Evolutionary conservation across 2,113 vertebrate species (phyloP), one percentile per base, ranked within the genome.

Genomic region (Kryptolebias marmoratus): DNA sequence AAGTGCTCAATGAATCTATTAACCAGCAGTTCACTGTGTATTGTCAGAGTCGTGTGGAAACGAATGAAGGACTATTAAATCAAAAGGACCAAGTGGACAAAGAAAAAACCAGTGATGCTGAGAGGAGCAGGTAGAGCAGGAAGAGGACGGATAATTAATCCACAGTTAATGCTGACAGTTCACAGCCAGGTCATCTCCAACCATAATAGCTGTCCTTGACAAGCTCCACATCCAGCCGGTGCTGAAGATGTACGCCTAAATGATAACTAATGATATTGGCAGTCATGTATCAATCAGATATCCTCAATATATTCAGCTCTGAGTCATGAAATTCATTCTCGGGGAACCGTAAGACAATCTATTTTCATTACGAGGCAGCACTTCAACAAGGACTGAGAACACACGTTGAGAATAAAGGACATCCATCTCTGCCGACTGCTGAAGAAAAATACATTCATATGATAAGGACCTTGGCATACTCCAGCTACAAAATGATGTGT

Each of bases 221-320:
- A 81, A 79, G 76, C 45, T 59, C 77, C 68, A 83, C 60, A 77
- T 73, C 77, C 68, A 73, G 39, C 30, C 59, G 58, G 64, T 12
- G 12, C 75, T 32, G 49, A 31, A 84, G 71, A 82, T 81, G 68
- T 77, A 80, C 59, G 49, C 64, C 49, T 32, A 67, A 75, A 87
- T 79, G 71, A 81, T 68, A 45, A 42, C 55, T 62, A 60, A 80
- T 65, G 68, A 81, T 83, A 85, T 79, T 72, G 80, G 73, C 63
- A 62, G 64, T 73, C 81, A 73, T 79, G 75, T 90, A 86, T 91
- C 88, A 86, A 68, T 85, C 69, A 60, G 77, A 81, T 63, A 68
- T 63, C 74, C 50, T 75, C 64, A 54, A 77, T 75, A 75, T 77
- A 77, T 84, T 76, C 83, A 70, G 73, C 64, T 28, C 48, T 55